Evolutionary conservation across 2,888 invertebrate species (phyloP).

Genomic region (Philaethria dido): DNA sequence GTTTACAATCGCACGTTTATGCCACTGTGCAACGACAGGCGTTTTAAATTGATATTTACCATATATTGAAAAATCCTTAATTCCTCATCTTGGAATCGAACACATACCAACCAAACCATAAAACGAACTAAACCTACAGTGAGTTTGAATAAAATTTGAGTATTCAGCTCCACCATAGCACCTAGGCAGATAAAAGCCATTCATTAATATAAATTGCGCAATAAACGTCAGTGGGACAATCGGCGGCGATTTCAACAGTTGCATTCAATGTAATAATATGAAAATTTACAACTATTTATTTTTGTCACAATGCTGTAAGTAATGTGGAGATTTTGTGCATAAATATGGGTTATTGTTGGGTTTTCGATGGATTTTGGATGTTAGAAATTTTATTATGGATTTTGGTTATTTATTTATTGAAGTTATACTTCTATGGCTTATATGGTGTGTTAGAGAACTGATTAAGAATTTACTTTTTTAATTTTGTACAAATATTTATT

Average conservation of each 20-base stretch:
- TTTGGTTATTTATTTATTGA: not conserved
- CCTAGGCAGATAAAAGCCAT: slow-evolving; percentile 20
- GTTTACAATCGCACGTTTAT: too few relatives aligned
- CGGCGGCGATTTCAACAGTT: slow-evolving; percentile 34
- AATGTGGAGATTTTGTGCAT: not conserved
- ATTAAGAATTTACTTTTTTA: too few relatives aligned
- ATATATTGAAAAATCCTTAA: not conserved
- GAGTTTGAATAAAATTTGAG: slow-evolving; percentile 4
- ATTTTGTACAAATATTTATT: too few relatives aligned
- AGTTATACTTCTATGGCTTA: too few relatives aligned
- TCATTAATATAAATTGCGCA: slow-evolving; percentile 54
- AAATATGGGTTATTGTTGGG: not conserved
- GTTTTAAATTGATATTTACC: too few relatives aligned
- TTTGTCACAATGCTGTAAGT: slow-evolving; percentile 20
- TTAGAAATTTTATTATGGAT: not conserved
- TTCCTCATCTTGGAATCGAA: not conserved
- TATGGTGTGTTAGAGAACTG: too few relatives aligned
- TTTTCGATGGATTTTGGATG: not conserved
- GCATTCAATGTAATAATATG: slow-evolving; percentile 30
- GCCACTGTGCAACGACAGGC: too few relatives aligned
- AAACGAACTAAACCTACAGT: not conserved
- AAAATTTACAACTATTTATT: slow-evolving; percentile 33
- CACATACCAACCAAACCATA: not conserved
- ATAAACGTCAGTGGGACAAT: slow-evolving; percentile 71
- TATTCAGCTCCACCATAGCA: not conserved